Conservation (phyloP, 2,888 invertebrate genomes). For the Leptopterna dolabrata region DNA sequence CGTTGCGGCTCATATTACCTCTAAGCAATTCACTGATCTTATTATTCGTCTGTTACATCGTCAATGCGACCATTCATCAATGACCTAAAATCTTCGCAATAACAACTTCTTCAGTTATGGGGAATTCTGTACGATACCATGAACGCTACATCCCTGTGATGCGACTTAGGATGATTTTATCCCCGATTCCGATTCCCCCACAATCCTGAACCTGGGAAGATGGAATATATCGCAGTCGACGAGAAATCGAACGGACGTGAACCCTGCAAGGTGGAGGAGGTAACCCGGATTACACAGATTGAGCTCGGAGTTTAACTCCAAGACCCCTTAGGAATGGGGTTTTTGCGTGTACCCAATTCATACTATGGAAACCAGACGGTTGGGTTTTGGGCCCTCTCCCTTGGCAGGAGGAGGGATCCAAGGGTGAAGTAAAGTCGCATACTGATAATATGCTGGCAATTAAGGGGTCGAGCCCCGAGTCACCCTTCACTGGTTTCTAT, state of each 20-base stretch:
- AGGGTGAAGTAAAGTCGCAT: slow-evolving; percentile 7
- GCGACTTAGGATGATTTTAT: too few relatives aligned
- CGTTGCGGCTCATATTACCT: too few relatives aligned
- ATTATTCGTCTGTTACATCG: too few relatives aligned
- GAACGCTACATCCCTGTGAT: too few relatives aligned
- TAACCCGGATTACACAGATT: not conserved
- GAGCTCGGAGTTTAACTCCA: not conserved
- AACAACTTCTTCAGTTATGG: too few relatives aligned
- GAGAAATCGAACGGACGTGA: not conserved
- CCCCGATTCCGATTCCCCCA: too few relatives aligned
- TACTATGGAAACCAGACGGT: not conserved
- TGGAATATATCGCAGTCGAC: not conserved
- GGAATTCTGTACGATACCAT: too few relatives aligned
- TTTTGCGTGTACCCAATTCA: not conserved
- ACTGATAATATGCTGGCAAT: slow-evolving; percentile 2
- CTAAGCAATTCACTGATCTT: too few relatives aligned
- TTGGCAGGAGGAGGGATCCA: not conserved
- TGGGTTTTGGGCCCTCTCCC: not conserved
- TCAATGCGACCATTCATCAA: too few relatives aligned
- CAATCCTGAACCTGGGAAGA: not conserved
- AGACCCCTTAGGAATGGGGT: not conserved
- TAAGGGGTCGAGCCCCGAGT: not conserved
- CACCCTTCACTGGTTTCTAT: not conserved
- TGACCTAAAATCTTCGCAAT: too few relatives aligned
- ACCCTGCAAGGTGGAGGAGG: not conserved